Percentiles rank a stretch among this genome's conserved stretches.
These are phyloP conservation scores for Lydus trimaculatus DNA, from an alignment of 2,888 invertebrate genomes.

Conservation along the genomic window DNA sequence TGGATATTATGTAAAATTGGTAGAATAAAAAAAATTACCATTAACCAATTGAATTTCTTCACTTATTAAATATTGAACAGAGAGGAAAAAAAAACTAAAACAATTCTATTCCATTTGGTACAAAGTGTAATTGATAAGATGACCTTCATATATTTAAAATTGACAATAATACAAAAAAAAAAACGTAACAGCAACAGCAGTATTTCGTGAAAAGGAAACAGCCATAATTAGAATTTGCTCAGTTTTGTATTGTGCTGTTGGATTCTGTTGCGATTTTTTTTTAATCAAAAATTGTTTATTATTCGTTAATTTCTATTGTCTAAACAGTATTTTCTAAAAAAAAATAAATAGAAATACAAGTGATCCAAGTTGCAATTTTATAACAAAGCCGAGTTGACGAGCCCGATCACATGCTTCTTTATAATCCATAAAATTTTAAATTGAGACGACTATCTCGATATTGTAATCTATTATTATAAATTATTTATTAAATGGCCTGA, in stretches of 20 bases:
- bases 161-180: neutral
- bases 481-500: neutral
- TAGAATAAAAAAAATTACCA: neutral
- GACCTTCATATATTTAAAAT: neutral
- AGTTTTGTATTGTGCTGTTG: no score
- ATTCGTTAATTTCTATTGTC: no score
- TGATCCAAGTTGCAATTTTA: no score
- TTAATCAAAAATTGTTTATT: no score
- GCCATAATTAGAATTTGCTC: no score
- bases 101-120: neutral
- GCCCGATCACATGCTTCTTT: no score
- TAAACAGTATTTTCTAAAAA: no score
- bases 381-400: no score
- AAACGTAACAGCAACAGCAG: neutral
- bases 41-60: neutral
- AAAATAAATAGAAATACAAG: no score
- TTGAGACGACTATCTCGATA: neutral
- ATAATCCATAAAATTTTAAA: neutral
- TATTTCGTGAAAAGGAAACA: neutral
- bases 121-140: neutral
- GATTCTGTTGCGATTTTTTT: no score
- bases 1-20: neutral
- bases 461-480: neutral
- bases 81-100: neutral
- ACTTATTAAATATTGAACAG: neutral